Conservation (phyloP, 2,113 vertebrate species). For the Mormyrus iriodes region DNA sequence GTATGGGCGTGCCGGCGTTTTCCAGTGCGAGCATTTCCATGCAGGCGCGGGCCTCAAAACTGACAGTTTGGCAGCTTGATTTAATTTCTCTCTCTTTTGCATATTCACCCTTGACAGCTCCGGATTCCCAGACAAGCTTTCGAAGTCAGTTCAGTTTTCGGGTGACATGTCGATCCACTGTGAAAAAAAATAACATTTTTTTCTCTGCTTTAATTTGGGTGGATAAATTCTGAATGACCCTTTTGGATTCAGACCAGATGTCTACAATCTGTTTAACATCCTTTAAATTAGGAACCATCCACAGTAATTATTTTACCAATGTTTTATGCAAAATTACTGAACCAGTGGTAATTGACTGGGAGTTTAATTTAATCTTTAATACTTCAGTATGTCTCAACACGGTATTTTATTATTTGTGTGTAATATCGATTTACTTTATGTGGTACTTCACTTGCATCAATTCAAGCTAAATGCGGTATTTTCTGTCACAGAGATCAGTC, state of each 20-base stretch:
- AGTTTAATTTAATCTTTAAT: slow-evolving; percentile 66
- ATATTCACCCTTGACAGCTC: slow-evolving; percentile 90
- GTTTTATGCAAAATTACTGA: slow-evolving; percentile 88
- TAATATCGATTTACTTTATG: background rate
- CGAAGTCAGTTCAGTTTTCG: slow-evolving; percentile 84
- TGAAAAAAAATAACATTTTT: slow-evolving; percentile 40
- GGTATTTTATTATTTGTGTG: background rate
- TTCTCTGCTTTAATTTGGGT: slow-evolving; percentile 81
- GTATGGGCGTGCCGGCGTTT: slow-evolving; percentile 84
- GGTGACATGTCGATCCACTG: slow-evolving; percentile 76
- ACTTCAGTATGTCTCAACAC: background rate
- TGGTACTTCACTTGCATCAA: background rate
- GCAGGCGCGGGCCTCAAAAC: slow-evolving; percentile 92
- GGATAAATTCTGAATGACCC: slow-evolving; percentile 98
- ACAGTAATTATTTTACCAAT: slow-evolving; percentile 95
- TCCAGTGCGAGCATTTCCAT: slow-evolving; percentile 95
- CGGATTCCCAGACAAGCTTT: slow-evolving; percentile 85
- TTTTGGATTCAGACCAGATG: slow-evolving; percentile 94
- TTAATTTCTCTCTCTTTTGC: slow-evolving; percentile 98
- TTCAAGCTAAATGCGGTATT: background rate
- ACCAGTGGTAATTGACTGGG: slow-evolving; percentile 81
- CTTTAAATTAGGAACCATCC: slow-evolving; percentile 95
- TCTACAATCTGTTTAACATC: slow-evolving; percentile 99
- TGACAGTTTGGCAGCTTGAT: slow-evolving; percentile 99
- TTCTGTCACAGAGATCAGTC: background rate